Percentiles rank a stretch among this genome's conserved stretches.
These are phyloP conservation scores for Porites lobata DNA, from an alignment of 92 coral and sea anemone species.

Conservation along the genomic window DNA sequence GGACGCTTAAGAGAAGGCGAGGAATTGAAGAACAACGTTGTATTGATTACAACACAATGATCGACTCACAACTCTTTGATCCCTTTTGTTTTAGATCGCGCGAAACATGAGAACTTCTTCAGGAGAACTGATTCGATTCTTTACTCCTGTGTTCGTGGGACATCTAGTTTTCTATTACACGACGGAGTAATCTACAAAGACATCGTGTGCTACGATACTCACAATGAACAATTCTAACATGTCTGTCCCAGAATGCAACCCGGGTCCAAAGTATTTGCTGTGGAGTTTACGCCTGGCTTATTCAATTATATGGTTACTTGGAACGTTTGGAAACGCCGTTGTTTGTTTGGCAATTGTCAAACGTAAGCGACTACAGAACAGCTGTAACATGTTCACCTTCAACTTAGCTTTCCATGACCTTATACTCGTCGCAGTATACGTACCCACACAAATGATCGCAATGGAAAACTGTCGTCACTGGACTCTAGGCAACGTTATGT, in stretches of 20 bases:
- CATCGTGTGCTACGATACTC: neutral
- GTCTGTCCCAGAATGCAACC: neutral
- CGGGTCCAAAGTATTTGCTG: constrained; percentile 42
- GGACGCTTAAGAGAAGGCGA: no score
- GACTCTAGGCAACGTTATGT: constrained; percentile 76
- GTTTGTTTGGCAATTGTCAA: constrained; percentile 83
- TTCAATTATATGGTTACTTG: constrained; percentile 69
- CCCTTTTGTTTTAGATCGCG: no score
- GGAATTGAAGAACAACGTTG: no score
- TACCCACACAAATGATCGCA: constrained; percentile 83
- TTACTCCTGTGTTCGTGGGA: neutral
- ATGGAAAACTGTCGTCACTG: constrained; percentile 78
- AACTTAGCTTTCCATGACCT: constrained; percentile 84
- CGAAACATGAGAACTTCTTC: no score
- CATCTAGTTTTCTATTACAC: neutral
- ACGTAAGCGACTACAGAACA: constrained; percentile 70
- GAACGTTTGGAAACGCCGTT: constrained; percentile 77
- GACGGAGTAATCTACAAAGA: neutral
- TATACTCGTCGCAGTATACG: constrained; percentile 72
- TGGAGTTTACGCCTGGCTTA: constrained; percentile 80
- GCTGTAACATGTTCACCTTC: constrained; percentile 75
- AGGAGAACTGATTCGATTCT: no score
- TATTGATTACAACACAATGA: no score
- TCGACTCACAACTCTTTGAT: no score
- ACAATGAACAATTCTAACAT: constrained; percentile 12